Evolutionary conservation across 2,797 vertebrate species (phyloP).

Genomic region (Xerus rutilus): DNA sequence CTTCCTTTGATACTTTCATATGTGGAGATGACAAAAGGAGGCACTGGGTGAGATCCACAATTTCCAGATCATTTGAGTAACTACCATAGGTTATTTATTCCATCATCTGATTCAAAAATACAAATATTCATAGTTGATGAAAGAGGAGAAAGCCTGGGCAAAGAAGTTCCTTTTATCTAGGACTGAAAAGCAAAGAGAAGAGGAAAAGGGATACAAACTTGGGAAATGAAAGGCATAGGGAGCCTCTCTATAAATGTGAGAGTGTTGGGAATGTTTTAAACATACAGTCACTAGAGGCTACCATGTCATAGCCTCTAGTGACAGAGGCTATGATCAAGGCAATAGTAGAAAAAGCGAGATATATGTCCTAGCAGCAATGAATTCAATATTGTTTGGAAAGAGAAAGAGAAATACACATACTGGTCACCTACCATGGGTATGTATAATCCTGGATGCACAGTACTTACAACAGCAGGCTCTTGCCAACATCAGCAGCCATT

Average conservation of each 20-base stretch:
- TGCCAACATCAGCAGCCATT: background rate
- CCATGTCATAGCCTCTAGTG: too few relatives aligned
- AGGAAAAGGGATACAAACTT: background rate
- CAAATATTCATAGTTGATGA: constrained; percentile 33
- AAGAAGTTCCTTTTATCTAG: background rate
- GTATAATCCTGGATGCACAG: background rate
- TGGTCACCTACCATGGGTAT: background rate
- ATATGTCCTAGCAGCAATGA: background rate
- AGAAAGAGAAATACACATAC: background rate
- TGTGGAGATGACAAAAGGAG: constrained; percentile 63
- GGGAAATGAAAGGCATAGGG: background rate
- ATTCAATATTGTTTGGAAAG: background rate
- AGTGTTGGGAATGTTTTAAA: background rate
- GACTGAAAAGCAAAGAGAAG: background rate
- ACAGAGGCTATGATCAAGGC: too few relatives aligned
- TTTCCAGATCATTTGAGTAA: constrained; percentile 61
- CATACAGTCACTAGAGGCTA: background rate
- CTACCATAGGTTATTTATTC: background rate
- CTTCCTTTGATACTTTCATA: constrained; percentile 65
- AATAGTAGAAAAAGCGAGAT: background rate
- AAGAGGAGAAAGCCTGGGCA: background rate
- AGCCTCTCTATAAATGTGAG: background rate
- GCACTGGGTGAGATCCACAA: background rate
- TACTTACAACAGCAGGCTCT: background rate
- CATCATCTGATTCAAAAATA: constrained; percentile 49